Conservation (phyloP, 1,140 invertebrate genomes). For the Charaxes varanes region DNA sequence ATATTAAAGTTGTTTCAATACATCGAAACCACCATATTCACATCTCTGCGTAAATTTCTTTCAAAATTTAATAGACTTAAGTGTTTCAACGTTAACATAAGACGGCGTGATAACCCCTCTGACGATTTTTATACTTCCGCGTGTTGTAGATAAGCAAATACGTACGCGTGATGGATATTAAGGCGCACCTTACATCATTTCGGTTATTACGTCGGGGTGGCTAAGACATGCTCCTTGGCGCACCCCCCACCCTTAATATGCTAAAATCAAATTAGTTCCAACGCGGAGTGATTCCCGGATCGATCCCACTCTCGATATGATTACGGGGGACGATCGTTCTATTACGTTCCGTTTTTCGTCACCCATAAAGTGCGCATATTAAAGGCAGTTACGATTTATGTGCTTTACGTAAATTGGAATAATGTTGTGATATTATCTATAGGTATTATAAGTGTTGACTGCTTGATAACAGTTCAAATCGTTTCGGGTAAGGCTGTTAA, state of each 20-base stretch:
- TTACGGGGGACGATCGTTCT: conserved; percentile 29
- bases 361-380: conserved; percentile 1
- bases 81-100: conserved; percentile 27
- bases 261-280: conserved; percentile 73
- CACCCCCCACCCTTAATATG: conserved; percentile 68
- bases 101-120: conserved; percentile 29
- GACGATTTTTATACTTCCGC: conserved; percentile 72
- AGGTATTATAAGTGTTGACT: neutral
- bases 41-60: no score
- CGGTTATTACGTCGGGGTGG: conserved; percentile 61
- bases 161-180: conserved; percentile 71
- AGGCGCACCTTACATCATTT: conserved; percentile 72
- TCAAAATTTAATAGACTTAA: conserved; percentile 37
- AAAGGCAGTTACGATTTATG: neutral
- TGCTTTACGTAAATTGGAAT: no score
- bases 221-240: conserved; percentile 58
- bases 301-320: conserved; percentile 54
- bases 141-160: conserved; percentile 71
- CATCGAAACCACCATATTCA: no score
- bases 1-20: neutral
- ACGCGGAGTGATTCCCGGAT: conserved; percentile 62
- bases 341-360: conserved; percentile 21
- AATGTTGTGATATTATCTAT: no score
- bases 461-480: neutral
- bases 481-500: conserved; percentile 71